A percentile compares a stretch with the other conserved stretches of the same genome.
Conservation (phyloP, 1,140 invertebrate species). For the Polypedilum vanderplanki region DNA sequence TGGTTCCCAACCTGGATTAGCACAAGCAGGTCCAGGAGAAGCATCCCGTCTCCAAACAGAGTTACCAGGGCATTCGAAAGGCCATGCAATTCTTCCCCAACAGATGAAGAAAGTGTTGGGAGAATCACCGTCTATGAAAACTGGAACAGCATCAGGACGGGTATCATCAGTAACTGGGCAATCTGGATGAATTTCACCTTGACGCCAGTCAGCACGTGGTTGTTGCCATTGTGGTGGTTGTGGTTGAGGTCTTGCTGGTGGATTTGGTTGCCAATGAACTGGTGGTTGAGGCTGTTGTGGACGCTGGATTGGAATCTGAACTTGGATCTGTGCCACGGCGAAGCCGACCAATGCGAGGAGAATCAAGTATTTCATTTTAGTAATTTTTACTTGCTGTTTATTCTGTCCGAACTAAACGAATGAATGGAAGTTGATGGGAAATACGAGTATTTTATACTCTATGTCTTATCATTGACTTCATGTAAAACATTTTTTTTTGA, state of each 20-base stretch:
- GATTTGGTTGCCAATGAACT: constrained; percentile 22
- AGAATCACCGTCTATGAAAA: too few relatives aligned
- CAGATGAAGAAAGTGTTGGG: not conserved
- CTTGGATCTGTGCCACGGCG: not conserved
- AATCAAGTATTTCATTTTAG: not conserved
- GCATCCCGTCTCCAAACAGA: not conserved
- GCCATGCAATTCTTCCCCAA: not conserved
- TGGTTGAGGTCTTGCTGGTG: constrained; percentile 33
- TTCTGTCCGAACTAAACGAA: not conserved
- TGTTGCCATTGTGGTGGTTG: constrained; percentile 36
- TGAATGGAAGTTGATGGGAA: not conserved
- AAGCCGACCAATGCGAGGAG: not conserved
- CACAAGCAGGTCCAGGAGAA: not conserved
- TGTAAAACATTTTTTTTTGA: not conserved
- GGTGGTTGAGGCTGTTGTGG: constrained; percentile 20
- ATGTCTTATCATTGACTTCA: not conserved
- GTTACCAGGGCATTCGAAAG: not conserved
- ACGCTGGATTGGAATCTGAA: not conserved
- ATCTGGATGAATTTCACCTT: not conserved
- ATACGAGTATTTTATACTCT: not conserved
- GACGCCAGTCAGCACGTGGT: not conserved
- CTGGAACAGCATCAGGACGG: not conserved
- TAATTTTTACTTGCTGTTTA: not conserved
- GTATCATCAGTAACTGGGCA: not conserved
- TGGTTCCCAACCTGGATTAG: not conserved